phyloP scores from a whole-genome alignment of 2,797 vertebrate species.

The Cuculus canorus region DNA sequence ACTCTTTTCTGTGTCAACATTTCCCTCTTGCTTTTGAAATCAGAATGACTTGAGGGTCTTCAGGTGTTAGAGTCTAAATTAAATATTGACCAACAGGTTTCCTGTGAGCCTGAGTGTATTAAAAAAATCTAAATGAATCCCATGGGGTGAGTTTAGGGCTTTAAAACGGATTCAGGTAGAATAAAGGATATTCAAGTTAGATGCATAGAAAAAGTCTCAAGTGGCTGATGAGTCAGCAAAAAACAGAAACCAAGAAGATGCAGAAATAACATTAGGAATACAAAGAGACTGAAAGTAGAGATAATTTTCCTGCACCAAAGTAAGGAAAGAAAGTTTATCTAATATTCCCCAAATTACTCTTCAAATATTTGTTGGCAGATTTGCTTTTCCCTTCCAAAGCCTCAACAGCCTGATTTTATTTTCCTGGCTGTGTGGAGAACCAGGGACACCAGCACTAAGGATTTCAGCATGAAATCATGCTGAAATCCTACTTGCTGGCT shows the following conservation, averaged over 20 bases:
- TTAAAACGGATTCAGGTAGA: background rate
- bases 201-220: background rate
- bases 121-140: constrained; percentile 6
- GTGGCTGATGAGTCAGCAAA: constrained; percentile 29
- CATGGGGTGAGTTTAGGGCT: background rate
- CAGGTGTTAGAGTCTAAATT: background rate
- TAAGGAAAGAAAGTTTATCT: constrained; percentile 36
- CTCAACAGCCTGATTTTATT: constrained; percentile 56
- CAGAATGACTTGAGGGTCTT: background rate
- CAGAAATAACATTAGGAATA: background rate
- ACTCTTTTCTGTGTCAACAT: background rate
- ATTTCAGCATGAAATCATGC: constrained; percentile 26
- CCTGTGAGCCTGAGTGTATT: constrained; percentile 3
- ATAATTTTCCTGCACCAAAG: constrained; percentile 33
- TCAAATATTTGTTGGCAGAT: constrained; percentile 60
- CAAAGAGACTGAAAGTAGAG: constrained; percentile 14
- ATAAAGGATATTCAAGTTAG: background rate
- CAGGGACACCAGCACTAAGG: constrained; percentile 14
- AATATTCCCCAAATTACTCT: constrained; percentile 42
- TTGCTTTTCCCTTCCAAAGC: constrained; percentile 57
- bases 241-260: background rate
- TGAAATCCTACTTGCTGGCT: constrained; percentile 34
- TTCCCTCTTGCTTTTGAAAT: background rate
- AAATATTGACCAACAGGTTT: constrained; percentile 36
- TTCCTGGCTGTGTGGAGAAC: constrained; percentile 29